Evolutionary conservation across 2,113 vertebrate genomes (phyloP).

Genomic region (Carollia perspicillata): DNA sequence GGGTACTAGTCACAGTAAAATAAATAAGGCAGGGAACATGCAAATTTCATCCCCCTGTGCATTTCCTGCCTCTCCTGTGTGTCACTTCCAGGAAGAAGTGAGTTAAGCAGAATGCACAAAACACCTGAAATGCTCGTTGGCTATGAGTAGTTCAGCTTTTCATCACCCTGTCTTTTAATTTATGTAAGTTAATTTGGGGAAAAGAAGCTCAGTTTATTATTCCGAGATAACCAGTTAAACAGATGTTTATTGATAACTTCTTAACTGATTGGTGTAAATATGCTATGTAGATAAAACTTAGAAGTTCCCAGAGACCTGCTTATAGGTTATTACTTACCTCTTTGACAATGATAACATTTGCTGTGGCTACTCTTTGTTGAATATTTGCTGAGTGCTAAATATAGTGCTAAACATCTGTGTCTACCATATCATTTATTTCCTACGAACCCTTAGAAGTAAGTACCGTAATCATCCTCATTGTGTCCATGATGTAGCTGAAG

Average conservation of each 20-base stretch:
- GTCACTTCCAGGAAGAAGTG: not conserved
- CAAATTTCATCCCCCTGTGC: fast-evolving
- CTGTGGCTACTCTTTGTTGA: not conserved
- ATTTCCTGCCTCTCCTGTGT: fast-evolving
- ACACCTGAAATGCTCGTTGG: fast-evolving
- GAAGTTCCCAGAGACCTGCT: not conserved
- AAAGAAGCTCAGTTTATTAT: no score
- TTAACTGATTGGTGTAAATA: not conserved
- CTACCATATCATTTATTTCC: fast-evolving
- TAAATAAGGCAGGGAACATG: fast-evolving
- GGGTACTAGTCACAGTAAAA: not conserved
- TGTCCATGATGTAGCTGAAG: not conserved
- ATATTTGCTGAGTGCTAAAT: not conserved
- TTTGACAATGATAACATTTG: not conserved
- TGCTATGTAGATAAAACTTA: not conserved
- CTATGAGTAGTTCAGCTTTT: fast-evolving
- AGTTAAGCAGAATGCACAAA: fast-evolving
- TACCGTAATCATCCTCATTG: fast-evolving
- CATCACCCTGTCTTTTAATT: no score
- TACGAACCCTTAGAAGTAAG: not conserved
- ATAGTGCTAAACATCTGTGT: fast-evolving
- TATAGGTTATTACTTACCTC: not conserved
- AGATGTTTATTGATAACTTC: fast-evolving
- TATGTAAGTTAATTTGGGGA: not conserved
- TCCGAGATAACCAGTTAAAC: not conserved